Conservation (phyloP, 2,797 vertebrate genomes). For the Anguilla obscura region DNA sequence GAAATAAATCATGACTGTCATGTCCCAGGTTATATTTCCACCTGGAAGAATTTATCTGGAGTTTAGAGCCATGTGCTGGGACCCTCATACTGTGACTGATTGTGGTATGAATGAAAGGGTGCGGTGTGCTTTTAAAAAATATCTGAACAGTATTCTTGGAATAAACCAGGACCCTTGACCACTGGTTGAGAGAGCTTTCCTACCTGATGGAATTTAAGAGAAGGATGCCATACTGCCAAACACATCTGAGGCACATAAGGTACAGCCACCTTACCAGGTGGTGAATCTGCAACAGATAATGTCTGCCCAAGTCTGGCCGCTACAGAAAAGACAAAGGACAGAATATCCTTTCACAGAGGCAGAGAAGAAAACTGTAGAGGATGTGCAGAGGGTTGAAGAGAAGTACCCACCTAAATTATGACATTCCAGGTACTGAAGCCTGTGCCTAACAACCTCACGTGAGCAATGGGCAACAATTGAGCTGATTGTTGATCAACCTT, state of each 20-base stretch:
- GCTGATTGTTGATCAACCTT: not conserved
- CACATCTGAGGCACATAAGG: not conserved
- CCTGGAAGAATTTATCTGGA: slow-evolving; percentile 47
- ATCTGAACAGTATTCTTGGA: not conserved
- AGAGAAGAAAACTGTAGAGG: no score
- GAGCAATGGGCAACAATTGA: not conserved
- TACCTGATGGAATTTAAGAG: not conserved
- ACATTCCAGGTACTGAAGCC: no score
- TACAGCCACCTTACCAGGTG: not conserved
- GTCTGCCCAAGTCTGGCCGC: no score
- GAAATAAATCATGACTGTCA: slow-evolving; percentile 38
- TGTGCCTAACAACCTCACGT: no score
- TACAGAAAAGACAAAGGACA: no score
- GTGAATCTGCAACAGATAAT: no score
- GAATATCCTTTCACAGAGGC: no score
- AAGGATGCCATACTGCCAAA: not conserved
- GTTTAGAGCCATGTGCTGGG: slow-evolving; percentile 53
- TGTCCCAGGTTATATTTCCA: slow-evolving; percentile 27
- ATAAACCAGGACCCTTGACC: not conserved
- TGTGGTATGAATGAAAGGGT: not conserved
- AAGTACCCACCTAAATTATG: no score
- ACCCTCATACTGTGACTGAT: slow-evolving; percentile 27
- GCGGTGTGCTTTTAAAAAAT: not conserved
- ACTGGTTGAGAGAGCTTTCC: not conserved
- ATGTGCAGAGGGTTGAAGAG: no score